Evolutionary conservation across 2,888 invertebrate genomes (phyloP).

Genomic region (Standfussiana lucernea): DNA sequence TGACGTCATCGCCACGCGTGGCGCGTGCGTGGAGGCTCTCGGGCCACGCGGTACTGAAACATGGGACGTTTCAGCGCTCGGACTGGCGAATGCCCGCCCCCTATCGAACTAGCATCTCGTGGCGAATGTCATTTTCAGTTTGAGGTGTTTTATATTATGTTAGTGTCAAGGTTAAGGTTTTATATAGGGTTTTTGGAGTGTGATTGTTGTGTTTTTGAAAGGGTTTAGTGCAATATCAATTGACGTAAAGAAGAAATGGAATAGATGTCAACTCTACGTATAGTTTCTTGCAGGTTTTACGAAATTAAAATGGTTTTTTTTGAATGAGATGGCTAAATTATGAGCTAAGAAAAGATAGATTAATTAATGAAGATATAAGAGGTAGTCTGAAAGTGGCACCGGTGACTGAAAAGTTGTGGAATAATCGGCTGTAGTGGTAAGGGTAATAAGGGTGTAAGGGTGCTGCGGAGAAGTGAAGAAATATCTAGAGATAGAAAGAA

Average conservation of each 20-base stretch:
- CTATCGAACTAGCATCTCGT: conserved; percentile 53
- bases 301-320: no score
- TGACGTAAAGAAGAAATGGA: background rate
- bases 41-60: conserved; percentile 70
- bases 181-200: background rate
- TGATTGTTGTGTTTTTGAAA: background rate
- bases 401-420: background rate
- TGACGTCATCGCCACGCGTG: conserved; percentile 61
- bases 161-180: conserved; percentile 26
- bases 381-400: background rate
- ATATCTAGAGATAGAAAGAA: background rate
- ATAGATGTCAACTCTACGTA: background rate
- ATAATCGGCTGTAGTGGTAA: background rate
- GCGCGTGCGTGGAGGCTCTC: conserved; percentile 71
- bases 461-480: background rate
- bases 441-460: background rate
- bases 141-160: background rate
- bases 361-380: background rate
- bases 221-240: background rate
- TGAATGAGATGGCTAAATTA: background rate
- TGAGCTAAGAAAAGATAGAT: background rate
- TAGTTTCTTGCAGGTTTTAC: background rate
- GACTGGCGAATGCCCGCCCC: conserved; percentile 42
- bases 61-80: conserved; percentile 13
- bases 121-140: conserved; percentile 26